Base-by-base conservation (phyloP, 2,113 vertebrate genomes). In the Pteronura brasiliensis region DNA sequence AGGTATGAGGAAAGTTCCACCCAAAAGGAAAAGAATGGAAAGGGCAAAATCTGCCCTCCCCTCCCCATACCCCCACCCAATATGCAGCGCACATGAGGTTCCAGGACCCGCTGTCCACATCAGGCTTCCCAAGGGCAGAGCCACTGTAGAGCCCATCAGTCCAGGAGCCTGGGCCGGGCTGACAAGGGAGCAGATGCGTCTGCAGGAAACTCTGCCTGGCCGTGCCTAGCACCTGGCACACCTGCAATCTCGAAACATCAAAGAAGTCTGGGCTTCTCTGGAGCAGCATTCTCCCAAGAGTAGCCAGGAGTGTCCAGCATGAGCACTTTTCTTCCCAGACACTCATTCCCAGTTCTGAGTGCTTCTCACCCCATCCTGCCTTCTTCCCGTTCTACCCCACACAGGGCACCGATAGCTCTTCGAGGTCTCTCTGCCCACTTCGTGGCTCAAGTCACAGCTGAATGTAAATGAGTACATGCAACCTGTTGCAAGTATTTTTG, bases 61-160 rank as follows among this genome's bases (percentile, higher is more conserved):
- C 57, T 8, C 59, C 69, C 42, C 71, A 59, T 31, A 20, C 36
- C 31, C 52, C 57, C 18, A 84, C 4, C 34, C 7, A 42, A 47
- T 3, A 44, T 15, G 18, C 52, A 36, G 36, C 6, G 4, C 4
- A 87, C 65, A 63, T 18, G 23, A 8, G 29, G 4, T 23, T 36
- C 52, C 7, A 23, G 61, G 42, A 20, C 4, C 42, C 36, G 8
- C 39, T 2, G 14, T 47, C 31, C 55, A 36, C 9, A 6, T 4
- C 34, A 71, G 0, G 8, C 12, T 11, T 67, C 52, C 72, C 49
- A 49, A 80, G 23, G 23, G 34, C 13, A 31, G n/a, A 6, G 1
- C 7, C 7, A 21, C 4, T 11, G 13, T n/a, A 20, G 20, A 7
- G 6, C n/a, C 21, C 4, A 1, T 34, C 14, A 13, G 44, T 44